A percentile compares a stretch with the other conserved stretches of the same genome.
Conservation (phyloP, 2,888 invertebrate species). For the Linnaemya vulpina region DNA sequence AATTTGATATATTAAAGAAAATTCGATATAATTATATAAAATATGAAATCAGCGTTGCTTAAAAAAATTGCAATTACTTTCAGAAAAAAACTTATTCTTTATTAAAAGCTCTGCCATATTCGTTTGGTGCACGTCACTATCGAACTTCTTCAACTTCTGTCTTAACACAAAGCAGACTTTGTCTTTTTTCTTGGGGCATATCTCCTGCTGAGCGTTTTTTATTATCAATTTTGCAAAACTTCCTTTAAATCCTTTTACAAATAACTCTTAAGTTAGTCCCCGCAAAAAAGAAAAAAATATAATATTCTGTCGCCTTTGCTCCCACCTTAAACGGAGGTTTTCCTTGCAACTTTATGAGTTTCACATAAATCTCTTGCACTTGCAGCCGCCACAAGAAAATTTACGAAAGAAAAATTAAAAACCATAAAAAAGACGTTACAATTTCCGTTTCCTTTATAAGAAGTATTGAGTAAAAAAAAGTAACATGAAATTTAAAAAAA, state of each 20-base stretch:
- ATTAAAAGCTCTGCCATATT: no score
- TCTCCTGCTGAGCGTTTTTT: neutral
- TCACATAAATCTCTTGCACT: constrained; percentile 22
- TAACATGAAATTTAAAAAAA: neutral
- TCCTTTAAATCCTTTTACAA: neutral
- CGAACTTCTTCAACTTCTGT: no score
- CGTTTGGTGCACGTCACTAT: no score
- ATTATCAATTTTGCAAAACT: neutral
- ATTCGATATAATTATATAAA: no score
- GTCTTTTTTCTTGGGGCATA: neutral
- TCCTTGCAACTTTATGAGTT: neutral
- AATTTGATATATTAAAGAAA: no score
- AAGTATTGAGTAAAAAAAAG: constrained; percentile 10
- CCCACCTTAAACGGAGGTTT: neutral
- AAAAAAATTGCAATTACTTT: no score
- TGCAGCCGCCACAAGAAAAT: neutral
- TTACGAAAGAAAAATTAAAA: constrained; percentile 27
- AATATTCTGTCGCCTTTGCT: neutral
- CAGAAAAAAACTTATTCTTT: no score
- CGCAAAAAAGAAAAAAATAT: constrained; percentile 29
- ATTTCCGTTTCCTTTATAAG: constrained; percentile 67
- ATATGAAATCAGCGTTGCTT: no score
- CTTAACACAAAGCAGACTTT: neutral
- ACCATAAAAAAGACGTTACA: constrained; percentile 53
- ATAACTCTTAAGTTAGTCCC: neutral